A percentile compares a stretch with the other conserved stretches of the same genome.
Evolutionary conservation across 2,888 invertebrate species (phyloP).

Genomic region (Thyatira batis): DNA sequence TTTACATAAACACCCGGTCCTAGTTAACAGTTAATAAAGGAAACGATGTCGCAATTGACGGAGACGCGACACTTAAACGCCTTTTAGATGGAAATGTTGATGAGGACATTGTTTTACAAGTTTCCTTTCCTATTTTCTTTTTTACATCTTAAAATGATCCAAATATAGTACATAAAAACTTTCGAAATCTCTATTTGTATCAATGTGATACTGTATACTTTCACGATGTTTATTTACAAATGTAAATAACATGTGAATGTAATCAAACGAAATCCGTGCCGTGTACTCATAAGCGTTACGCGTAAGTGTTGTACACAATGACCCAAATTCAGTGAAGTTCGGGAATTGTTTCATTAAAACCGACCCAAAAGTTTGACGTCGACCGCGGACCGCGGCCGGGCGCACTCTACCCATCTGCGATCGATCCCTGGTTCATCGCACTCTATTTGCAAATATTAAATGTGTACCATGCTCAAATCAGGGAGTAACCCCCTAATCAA

Average conservation of each 20-base stretch:
- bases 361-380: conserved; percentile 70
- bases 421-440: conserved; percentile 70
- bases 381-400: conserved; percentile 54
- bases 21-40: conserved; percentile 82
- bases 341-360: conserved; percentile 75
- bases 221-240: conserved; percentile 18
- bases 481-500: conserved; percentile 46
- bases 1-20: conserved; percentile 80
- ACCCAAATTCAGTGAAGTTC: conserved; percentile 67
- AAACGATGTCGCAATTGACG: conserved; percentile 78
- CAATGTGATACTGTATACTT: conserved; percentile 11
- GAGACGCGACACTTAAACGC: conserved; percentile 65
- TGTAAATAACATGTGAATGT: conserved; percentile 33
- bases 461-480: conserved; percentile 49
- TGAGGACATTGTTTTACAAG: conserved; percentile 73
- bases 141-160: conserved; percentile 21
- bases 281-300: conserved; percentile 40
- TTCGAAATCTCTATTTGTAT: not conserved
- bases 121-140: conserved; percentile 37
- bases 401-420: conserved; percentile 54
- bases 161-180: conserved; percentile 8
- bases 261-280: conserved; percentile 42
- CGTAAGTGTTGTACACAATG: conserved; percentile 64
- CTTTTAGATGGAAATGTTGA: conserved; percentile 75
- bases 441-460: conserved; percentile 50